These are phyloP conservation scores for Tupaia tana DNA, from an alignment of 2,113 vertebrate species.

Conservation along the genomic window DNA sequence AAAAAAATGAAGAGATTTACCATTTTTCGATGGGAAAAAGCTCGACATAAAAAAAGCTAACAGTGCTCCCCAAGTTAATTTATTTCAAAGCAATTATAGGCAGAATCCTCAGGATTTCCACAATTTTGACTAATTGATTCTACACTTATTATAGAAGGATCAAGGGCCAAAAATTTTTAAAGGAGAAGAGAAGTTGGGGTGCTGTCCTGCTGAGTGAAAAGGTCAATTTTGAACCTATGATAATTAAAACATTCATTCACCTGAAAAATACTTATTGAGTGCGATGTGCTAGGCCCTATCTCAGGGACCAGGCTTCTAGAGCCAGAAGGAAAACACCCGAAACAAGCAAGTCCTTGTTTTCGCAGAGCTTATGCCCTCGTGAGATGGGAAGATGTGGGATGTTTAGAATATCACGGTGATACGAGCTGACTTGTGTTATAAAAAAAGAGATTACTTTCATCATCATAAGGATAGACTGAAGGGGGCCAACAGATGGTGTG, in stretches of 20 bases:
- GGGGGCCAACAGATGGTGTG: neutral
- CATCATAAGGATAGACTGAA: neutral
- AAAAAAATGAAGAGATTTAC: neutral
- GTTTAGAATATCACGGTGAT: neutral
- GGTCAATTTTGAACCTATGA: neutral
- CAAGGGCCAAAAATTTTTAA: neutral
- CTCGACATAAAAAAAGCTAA: neutral
- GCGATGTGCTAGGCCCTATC: neutral
- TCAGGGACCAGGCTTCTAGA: neutral
- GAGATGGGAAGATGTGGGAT: neutral
- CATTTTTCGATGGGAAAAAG: neutral
- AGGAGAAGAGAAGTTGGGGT: neutral
- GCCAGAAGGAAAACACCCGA: neutral
- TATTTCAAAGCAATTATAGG: neutral
- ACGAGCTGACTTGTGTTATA: neutral
- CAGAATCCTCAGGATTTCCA: neutral
- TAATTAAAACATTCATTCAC: neutral
- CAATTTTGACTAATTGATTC: neutral
- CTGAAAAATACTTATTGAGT: neutral
- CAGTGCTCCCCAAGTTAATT: neutral
- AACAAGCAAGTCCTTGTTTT: neutral
- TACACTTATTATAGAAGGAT: neutral
- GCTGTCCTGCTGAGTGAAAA: neutral
- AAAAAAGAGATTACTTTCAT: neutral
- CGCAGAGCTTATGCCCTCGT: neutral